phyloP scores from a whole-genome alignment of 2,113 vertebrate genomes.

The Columba janthina region DNA sequence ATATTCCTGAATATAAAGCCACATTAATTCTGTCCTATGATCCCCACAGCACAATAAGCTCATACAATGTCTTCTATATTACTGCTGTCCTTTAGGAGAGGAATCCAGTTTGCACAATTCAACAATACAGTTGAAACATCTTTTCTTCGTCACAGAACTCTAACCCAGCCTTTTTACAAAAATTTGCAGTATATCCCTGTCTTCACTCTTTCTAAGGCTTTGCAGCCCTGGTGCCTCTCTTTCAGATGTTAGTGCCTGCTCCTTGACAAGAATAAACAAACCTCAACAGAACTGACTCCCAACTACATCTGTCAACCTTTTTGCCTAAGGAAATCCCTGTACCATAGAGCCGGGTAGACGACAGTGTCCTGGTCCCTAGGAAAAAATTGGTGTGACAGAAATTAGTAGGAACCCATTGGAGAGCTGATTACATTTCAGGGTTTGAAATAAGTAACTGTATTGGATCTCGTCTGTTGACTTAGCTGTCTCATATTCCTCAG shows the following conservation, averaged over 20 bases:
- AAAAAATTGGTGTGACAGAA: neutral
- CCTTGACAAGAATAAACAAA: neutral
- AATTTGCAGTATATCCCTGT: neutral
- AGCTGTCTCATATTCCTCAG: neutral
- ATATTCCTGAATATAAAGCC: neutral
- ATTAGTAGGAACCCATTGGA: neutral
- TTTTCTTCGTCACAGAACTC: neutral
- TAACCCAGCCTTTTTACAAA: neutral
- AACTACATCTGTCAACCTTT: neutral
- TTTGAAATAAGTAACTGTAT: neutral
- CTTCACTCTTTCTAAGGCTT: neutral
- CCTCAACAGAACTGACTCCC: neutral
- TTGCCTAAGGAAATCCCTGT: conserved; percentile 36
- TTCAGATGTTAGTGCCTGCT: neutral
- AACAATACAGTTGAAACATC: neutral
- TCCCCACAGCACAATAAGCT: neutral
- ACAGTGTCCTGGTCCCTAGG: neutral
- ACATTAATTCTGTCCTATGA: neutral
- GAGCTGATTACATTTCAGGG: neutral
- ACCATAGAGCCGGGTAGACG: neutral
- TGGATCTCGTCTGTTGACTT: neutral
- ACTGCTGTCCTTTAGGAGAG: neutral
- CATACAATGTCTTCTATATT: neutral
- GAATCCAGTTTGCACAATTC: neutral
- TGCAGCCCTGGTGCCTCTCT: neutral